Evolutionary conservation across 2,888 invertebrate species (phyloP).

Genomic region (Itoplectis maculator): DNA sequence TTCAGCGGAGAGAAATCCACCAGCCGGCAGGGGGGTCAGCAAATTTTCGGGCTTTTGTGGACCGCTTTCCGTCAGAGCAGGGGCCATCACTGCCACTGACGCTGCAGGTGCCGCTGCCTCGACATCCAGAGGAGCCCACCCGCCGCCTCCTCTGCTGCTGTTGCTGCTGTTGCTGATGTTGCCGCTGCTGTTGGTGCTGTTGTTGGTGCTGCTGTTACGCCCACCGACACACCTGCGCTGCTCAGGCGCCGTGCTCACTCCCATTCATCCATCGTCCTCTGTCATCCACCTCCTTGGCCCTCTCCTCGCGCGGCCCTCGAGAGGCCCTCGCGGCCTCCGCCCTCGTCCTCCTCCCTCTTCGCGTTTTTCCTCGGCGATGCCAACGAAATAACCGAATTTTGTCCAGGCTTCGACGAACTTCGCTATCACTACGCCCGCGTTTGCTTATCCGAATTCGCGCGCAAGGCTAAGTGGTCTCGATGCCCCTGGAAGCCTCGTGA

Average conservation of each 20-base stretch:
- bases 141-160: conserved; percentile 75
- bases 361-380: not conserved
- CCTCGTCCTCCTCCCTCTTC: conserved; percentile 26
- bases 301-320: too few species aligned
- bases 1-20: conserved; percentile 83
- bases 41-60: conserved; percentile 84
- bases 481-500: conserved; percentile 2
- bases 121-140: conserved; percentile 84
- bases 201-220: too few species aligned
- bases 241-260: conserved; percentile 81
- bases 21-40: conserved; percentile 81
- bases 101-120: conserved; percentile 83
- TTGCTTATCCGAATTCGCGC: not conserved
- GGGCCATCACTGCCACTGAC: conserved; percentile 94
- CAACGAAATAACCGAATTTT: too few species aligned
- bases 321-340: not conserved
- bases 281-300: conserved; percentile 26
- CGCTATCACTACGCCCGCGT: conserved; percentile 20
- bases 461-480: conserved; percentile 33
- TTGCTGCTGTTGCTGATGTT: too few species aligned
- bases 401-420: not conserved
- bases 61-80: conserved; percentile 93
- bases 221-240: conserved; percentile 79
- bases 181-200: too few species aligned
- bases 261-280: conserved; percentile 83